phyloP scores from a whole-genome alignment of 2,113 vertebrate species.

The Redunca redunca region DNA sequence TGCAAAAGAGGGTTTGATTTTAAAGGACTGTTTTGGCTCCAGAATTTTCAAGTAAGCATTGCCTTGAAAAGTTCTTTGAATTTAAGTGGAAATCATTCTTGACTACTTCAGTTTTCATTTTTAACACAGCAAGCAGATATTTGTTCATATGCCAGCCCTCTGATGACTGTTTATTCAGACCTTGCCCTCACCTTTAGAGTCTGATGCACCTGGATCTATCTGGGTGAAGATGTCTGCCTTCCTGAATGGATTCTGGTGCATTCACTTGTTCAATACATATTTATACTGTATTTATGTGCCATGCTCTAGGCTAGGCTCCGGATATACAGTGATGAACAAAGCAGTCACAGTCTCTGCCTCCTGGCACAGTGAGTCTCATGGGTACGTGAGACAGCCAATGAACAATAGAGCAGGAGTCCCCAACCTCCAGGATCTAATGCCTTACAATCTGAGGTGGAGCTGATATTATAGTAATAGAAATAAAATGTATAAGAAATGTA shows the following conservation, averaged over 20 bases:
- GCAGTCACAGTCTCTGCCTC: not conserved
- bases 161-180: not conserved
- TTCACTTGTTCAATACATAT: not conserved
- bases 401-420: not conserved
- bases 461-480: not conserved
- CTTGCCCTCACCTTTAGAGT: not conserved
- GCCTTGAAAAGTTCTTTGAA: not conserved
- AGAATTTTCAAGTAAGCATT: not conserved
- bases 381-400: not conserved
- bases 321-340: not conserved
- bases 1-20: not conserved
- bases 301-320: not conserved
- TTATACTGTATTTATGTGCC: not conserved
- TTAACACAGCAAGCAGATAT: not conserved
- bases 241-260: not conserved
- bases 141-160: not conserved
- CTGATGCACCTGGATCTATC: not conserved
- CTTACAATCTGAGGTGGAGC: not conserved
- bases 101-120: not conserved
- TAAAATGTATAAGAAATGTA: not conserved
- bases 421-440: not conserved
- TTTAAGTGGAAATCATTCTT: conserved; percentile 1
- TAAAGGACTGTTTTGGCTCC: not conserved
- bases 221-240: not conserved
- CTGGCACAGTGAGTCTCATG: not conserved